Evolutionary conservation across 2,888 invertebrate genomes (phyloP).

Genomic region (Helicoverpa assulta): DNA sequence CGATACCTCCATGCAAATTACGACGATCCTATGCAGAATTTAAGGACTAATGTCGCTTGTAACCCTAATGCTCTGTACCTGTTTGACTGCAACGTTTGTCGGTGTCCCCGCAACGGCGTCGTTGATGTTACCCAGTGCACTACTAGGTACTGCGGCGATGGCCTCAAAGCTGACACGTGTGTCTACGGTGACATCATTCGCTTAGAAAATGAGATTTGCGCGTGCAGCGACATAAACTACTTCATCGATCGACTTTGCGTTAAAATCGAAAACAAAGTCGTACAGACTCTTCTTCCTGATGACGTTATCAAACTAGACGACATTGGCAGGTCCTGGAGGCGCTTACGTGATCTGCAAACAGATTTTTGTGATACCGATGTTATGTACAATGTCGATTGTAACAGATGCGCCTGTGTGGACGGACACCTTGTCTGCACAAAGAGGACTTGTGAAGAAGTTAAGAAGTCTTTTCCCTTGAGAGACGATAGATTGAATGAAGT

Average conservation of each 20-base stretch:
- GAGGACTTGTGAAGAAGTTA: slow-evolving; percentile 50
- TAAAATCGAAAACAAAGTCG: slow-evolving; percentile 45
- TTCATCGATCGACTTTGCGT: slow-evolving; percentile 74
- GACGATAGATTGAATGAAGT: neutral
- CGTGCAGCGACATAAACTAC: slow-evolving; percentile 72
- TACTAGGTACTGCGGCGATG: slow-evolving; percentile 65
- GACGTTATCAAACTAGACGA: slow-evolving; percentile 59
- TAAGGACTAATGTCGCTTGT: slow-evolving; percentile 68
- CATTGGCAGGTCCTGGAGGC: slow-evolving; percentile 51
- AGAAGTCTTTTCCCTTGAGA: slow-evolving; percentile 32
- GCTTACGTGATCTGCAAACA: slow-evolving; percentile 19
- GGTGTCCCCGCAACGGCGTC: slow-evolving; percentile 62
- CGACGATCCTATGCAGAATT: slow-evolving; percentile 17
- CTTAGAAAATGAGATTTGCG: slow-evolving; percentile 67
- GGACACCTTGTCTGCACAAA: slow-evolving; percentile 58
- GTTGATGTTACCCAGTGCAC: slow-evolving; percentile 69
- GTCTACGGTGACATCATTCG: slow-evolving; percentile 70
- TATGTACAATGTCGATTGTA: slow-evolving; percentile 70
- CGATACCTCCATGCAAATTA: slow-evolving; percentile 52
- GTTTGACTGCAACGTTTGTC: slow-evolving; percentile 76
- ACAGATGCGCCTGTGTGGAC: slow-evolving; percentile 66
- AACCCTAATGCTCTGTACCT: slow-evolving; percentile 66
- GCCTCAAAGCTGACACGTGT: slow-evolving; percentile 70
- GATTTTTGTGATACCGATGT: slow-evolving; percentile 28
- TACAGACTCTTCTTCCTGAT: slow-evolving; percentile 60